These are phyloP conservation scores for Eretmochelys imbricata DNA, from an alignment of 2,113 vertebrate genomes.

Conservation along the genomic window DNA sequence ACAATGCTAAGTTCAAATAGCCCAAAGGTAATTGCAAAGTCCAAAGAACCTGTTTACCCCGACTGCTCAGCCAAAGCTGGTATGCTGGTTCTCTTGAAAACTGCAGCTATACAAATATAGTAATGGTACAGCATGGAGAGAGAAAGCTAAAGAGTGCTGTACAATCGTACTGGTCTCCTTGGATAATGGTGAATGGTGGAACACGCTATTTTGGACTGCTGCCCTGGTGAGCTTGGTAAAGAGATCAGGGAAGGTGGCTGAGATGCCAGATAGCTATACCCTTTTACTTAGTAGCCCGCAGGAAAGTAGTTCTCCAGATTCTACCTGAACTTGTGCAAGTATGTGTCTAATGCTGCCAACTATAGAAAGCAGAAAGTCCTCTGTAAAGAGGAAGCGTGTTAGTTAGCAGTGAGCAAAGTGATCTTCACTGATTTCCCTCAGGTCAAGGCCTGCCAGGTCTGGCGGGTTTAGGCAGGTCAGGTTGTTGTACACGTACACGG, in stretches of 20 bases:
- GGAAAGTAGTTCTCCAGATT: not conserved
- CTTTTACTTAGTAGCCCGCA: not conserved
- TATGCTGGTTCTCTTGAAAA: not conserved
- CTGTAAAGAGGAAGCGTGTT: not conserved
- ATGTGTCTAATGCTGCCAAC: not conserved
- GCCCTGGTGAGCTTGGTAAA: not conserved
- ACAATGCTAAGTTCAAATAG: not conserved
- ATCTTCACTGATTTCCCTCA: conserved; percentile 83
- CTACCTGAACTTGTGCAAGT: not conserved
- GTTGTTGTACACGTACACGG: conserved; percentile 89
- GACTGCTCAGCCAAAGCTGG: not conserved
- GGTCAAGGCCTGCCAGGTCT: conserved; percentile 82
- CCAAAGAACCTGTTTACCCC: not conserved
- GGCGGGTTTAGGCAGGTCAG: conserved; percentile 89
- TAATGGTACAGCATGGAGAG: not conserved
- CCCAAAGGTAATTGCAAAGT: not conserved
- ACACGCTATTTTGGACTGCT: not conserved
- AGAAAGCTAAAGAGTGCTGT: not conserved
- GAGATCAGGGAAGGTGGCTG: not conserved
- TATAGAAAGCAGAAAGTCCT: not conserved
- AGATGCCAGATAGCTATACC: not conserved
- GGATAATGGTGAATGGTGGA: not conserved
- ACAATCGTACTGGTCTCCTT: not conserved
- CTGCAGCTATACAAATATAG: not conserved
- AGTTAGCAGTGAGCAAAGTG: conserved; percentile 84